Percentiles rank a stretch among this genome's conserved stretches.
Evolutionary conservation across 1,140 invertebrate genomes (phyloP).

Genomic region (Laodelphax striatellus): DNA sequence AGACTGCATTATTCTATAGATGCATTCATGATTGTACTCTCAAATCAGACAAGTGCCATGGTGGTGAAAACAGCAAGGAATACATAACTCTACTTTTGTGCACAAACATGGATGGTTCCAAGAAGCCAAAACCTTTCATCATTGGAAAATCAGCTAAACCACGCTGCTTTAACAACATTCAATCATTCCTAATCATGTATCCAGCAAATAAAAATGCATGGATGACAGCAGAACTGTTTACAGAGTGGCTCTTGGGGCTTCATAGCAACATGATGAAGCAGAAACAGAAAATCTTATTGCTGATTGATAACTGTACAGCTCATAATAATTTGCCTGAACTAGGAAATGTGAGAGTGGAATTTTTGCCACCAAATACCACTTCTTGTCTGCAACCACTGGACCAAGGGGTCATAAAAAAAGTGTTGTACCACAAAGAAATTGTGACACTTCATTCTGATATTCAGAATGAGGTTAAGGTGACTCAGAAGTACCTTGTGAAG

Average conservation of each 20-base stretch:
- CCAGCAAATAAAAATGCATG: conserved; percentile 25
- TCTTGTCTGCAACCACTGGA: conserved; percentile 36
- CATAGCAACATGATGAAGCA: conserved; percentile 25
- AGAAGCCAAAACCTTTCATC: no score
- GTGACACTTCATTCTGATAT: no score
- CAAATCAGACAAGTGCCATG: no score
- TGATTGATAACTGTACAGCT: conserved; percentile 36
- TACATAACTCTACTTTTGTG: no score
- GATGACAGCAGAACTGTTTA: conserved; percentile 27
- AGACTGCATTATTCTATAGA: no score
- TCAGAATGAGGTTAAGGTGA: conserved; percentile 19
- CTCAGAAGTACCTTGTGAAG: conserved; percentile 30
- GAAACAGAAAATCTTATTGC: conserved; percentile 33
- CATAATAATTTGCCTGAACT: conserved; percentile 26
- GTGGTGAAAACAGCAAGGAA: no score
- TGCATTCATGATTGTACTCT: no score
- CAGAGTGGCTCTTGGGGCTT: conserved; percentile 27
- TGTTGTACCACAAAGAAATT: conserved; percentile 4
- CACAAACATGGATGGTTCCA: no score
- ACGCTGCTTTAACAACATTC: background rate
- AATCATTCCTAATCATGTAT: conserved; percentile 26
- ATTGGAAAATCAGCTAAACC: no score
- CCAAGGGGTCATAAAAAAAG: conserved; percentile 34
- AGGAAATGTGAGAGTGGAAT: conserved; percentile 29
- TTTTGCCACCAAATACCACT: conserved; percentile 36